Evolutionary conservation across 2,888 invertebrate genomes (phyloP).

Genomic region (Frankliniella intonsa): DNA sequence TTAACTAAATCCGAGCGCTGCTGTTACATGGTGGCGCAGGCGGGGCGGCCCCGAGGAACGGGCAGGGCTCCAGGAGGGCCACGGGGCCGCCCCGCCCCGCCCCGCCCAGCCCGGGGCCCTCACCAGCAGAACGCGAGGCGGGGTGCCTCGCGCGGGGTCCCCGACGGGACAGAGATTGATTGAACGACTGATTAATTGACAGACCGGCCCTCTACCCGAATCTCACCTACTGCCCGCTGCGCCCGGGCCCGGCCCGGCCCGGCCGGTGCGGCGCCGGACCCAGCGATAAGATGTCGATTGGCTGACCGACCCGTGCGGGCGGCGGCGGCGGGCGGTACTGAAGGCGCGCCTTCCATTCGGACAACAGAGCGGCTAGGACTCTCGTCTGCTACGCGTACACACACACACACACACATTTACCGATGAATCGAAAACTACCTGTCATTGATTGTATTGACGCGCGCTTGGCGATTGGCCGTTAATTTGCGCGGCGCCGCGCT

Average conservation of each 20-base stretch:
- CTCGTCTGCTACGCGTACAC: background rate
- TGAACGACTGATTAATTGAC: constrained; percentile 10
- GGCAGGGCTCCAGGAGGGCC: background rate
- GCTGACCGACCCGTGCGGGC: background rate
- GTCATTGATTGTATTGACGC: background rate
- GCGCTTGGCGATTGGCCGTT: background rate
- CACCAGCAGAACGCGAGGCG: background rate
- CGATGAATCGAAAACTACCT: background rate
- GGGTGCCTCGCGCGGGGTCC: background rate
- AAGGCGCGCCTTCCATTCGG: too few species aligned
- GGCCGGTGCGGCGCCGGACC: background rate
- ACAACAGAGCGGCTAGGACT: background rate
- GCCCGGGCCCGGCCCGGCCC: too few species aligned
- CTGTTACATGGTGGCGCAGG: background rate
- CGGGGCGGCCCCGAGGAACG: background rate
- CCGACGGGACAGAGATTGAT: background rate
- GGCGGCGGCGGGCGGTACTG: background rate
- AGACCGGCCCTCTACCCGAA: background rate
- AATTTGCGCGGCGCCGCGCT: too few species aligned
- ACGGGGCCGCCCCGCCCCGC: background rate
- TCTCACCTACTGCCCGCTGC: too few species aligned
- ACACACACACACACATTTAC: background rate
- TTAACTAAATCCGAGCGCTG: constrained; percentile 9
- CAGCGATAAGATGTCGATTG: background rate
- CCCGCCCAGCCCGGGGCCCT: background rate